Evolutionary conservation across 2,888 invertebrate genomes (phyloP), one percentile per base, ranked within the genome.

Genomic region (Volucella inanis): DNA sequence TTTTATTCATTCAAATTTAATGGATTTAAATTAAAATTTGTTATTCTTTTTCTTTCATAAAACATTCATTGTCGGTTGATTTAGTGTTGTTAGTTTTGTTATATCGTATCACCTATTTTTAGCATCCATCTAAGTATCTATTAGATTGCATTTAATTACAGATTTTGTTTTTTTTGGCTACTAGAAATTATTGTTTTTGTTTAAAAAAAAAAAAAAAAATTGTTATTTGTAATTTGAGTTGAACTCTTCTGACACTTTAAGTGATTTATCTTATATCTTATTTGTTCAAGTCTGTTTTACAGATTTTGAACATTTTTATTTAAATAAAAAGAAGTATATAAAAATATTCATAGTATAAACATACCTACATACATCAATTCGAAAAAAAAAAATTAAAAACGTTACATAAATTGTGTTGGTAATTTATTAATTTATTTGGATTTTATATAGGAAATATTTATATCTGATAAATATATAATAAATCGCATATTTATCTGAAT

Each of bases 1-100:
- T 74, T 80, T 74, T 74, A 55, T 74, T 74, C 74, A 54, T 83
- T 83, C 79, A 79, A 64, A 79, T 74, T 83, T 61, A 74, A 62
- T 68, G 68, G 62, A 70, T 57, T 68, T 74, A 14, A 65, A 61
- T 54, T 62, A 62, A n/a, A n/a, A 52, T 62, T 83, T 78, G 62
- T 31, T 31, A 31, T 31, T 31, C 61, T 78, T 68, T 79, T 68
- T 74, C 54, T 50, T 72, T 81, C 52, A 72, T 68, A 72, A 55
- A 64, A 38, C 12, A 22, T 50, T 61, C 49, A 61, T 50, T 59
- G 67, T 67, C 55, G 52, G 45, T 67, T 71, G 31, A 31, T 50
- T 55, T 50, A 47, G 49, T 72, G 22, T 80, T 64, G 54, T 59
- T 70, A 64, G 15, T 75, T 47, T 6, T n/a, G 50, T 59, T 50